phyloP scores from a whole-genome alignment of 2,113 vertebrate species.

The Coryphaenoides rupestris region DNA sequence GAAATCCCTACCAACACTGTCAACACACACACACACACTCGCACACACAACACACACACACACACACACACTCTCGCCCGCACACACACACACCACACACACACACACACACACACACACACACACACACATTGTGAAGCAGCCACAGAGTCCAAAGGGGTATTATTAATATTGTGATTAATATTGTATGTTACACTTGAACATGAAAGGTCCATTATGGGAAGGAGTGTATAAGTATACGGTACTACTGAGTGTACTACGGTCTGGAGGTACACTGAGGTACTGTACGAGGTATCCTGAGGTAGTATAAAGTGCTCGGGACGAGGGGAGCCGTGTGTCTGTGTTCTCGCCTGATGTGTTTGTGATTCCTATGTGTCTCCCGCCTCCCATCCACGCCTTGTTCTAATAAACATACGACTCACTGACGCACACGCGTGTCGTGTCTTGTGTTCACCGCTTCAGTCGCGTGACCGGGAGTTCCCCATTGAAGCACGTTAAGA shows the following conservation, averaged over 20 bases:
- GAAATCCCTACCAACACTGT: too few relatives aligned
- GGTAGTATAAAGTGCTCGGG: conserved; percentile 25
- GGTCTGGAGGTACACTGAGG: too few relatives aligned
- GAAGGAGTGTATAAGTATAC: conserved; percentile 2
- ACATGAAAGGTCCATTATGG: conserved; percentile 50
- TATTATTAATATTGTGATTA: conserved; percentile 30
- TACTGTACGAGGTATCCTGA: too few relatives aligned
- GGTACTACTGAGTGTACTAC: too few relatives aligned
- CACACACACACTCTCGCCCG: background rate
- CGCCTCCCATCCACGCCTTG: conserved; percentile 62
- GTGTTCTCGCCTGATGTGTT: conserved; percentile 52
- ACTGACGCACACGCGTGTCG: conserved; percentile 34
- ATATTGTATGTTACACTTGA: conserved; percentile 61
- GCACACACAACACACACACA: background rate
- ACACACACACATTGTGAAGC: conserved; percentile 28
- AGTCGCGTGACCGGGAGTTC: background rate
- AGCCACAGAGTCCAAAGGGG: conserved; percentile 22
- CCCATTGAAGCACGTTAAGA: too few relatives aligned
- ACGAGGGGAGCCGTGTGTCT: conserved; percentile 28
- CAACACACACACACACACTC: background rate
- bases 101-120: conserved; percentile 3
- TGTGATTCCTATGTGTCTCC: conserved; percentile 56
- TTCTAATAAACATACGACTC: conserved; percentile 65
- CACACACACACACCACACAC: conserved; percentile 2
- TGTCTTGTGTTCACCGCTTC: background rate